Conservation (phyloP, 2,888 invertebrate genomes). For the Arge pagana region DNA sequence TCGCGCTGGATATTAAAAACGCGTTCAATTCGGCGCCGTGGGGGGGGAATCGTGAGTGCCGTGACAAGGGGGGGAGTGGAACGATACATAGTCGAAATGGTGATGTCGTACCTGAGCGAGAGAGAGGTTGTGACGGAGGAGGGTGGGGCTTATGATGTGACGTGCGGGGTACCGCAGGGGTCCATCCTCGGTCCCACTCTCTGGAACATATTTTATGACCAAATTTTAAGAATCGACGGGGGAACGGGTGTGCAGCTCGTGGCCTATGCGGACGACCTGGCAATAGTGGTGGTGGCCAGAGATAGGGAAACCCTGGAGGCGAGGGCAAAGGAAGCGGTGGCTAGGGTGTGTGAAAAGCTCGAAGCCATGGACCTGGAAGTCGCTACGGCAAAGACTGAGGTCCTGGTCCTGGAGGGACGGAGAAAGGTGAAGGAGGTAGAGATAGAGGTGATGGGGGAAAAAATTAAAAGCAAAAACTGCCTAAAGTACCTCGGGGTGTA, state of each 20-base stretch:
- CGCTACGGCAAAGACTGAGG: conserved; percentile 31
- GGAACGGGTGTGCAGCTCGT: conserved; percentile 14
- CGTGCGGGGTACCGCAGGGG: conserved; percentile 30
- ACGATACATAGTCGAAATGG: no score
- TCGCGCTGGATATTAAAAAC: no score
- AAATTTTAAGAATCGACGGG: background rate
- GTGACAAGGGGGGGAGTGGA: no score
- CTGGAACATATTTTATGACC: conserved; percentile 24
- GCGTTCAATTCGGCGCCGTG: no score
- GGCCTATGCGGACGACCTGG: conserved; percentile 4
- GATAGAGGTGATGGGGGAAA: conserved; percentile 23
- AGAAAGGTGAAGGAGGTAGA: conserved; percentile 24
- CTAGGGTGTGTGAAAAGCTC: conserved; percentile 15
- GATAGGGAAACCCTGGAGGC: conserved; percentile 17
- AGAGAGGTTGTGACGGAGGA: no score
- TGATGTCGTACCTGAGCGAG: no score
- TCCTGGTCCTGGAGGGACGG: conserved; percentile 24
- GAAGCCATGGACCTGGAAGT: conserved; percentile 24
- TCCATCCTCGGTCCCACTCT: conserved; percentile 28
- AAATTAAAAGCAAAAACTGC: conserved; percentile 27
- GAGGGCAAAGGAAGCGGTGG: conserved; percentile 1
- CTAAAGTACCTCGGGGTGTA: conserved; percentile 33
- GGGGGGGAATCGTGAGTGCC: no score
- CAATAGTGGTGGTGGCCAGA: conserved; percentile 24
- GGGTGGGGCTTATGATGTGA: conserved; percentile 22